Conservation (phyloP, 2,113 vertebrate genomes). For the Polyodon spathula region DNA sequence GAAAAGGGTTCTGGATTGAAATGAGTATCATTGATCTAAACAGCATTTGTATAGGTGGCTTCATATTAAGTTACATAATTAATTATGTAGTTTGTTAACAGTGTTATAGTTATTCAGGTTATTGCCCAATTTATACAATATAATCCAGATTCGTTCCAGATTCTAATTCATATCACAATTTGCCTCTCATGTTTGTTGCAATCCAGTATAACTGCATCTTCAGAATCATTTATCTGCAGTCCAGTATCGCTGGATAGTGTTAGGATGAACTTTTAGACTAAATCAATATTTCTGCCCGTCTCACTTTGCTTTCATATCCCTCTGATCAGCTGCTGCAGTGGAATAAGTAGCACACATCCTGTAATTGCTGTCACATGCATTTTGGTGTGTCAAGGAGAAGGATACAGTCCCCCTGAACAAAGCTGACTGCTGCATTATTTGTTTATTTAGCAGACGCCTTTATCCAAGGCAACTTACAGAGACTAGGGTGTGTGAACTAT, state of each 20-base stretch:
- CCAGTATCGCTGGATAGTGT: slow-evolving; percentile 21
- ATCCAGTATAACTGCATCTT: background rate
- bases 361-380: slow-evolving; percentile 35
- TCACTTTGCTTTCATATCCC: slow-evolving; percentile 25
- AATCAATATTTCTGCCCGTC: slow-evolving; percentile 22
- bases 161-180: too few species aligned
- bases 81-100: too few species aligned
- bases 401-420: slow-evolving; percentile 2
- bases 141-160: too few species aligned
- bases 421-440: slow-evolving; percentile 12
- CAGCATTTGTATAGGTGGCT: too few species aligned
- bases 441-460: too few species aligned
- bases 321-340: slow-evolving; percentile 10
- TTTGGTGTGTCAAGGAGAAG: slow-evolving; percentile 39
- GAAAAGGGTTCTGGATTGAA: too few species aligned
- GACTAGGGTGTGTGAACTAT: too few species aligned
- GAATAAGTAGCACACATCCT: slow-evolving; percentile 16
- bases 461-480: too few species aligned
- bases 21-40: too few species aligned
- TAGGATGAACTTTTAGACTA: slow-evolving; percentile 16
- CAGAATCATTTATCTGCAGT: background rate
- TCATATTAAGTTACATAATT: too few species aligned
- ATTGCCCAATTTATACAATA: too few species aligned
- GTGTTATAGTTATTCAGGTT: too few species aligned
- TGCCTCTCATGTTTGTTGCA: background rate